A percentile compares a stretch with the other conserved stretches of the same genome.
phyloP scores from a whole-genome alignment of 1,140 invertebrate species.

The Gryon sp. region DNA sequence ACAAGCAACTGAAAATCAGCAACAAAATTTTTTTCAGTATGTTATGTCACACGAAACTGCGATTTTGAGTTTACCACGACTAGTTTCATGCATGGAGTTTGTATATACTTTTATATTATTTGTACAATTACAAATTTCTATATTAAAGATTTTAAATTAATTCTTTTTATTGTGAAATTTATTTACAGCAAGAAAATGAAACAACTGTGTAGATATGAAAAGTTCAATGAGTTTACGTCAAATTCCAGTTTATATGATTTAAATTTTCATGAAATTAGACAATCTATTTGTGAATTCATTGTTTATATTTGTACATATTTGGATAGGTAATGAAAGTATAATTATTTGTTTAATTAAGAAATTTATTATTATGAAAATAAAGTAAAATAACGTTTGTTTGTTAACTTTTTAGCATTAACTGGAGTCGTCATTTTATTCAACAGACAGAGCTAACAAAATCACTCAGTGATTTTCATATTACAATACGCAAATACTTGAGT shows the following conservation, averaged over 20 bases:
- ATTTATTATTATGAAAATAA: slow-evolving; percentile 3
- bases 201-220: slow-evolving; percentile 69
- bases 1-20: background rate
- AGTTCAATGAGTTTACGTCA: slow-evolving; percentile 49
- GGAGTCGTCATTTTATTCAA: slow-evolving; percentile 61
- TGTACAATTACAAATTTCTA: slow-evolving; percentile 1
- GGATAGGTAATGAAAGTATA: slow-evolving; percentile 71
- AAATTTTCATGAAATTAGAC: slow-evolving; percentile 69
- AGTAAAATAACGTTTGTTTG: slow-evolving; percentile 8
- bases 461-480: slow-evolving; percentile 64
- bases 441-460: slow-evolving; percentile 65
- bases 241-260: slow-evolving; percentile 48
- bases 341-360: slow-evolving; percentile 24
- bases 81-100: slow-evolving; percentile 72
- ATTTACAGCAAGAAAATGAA: slow-evolving; percentile 69
- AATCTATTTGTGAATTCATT: slow-evolving; percentile 70
- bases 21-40: slow-evolving; percentile 63
- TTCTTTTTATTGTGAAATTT: slow-evolving; percentile 3
- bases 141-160: slow-evolving; percentile 21
- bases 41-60: slow-evolving; percentile 63
- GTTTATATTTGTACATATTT: slow-evolving; percentile 69
- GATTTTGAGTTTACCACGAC: slow-evolving; percentile 67
- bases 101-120: slow-evolving; percentile 50
- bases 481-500: slow-evolving; percentile 67
- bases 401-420: slow-evolving; percentile 66